These are phyloP conservation scores for Stomatorhinus walkeri DNA, from an alignment of 2,797 vertebrate species.

Conservation along the genomic window DNA sequence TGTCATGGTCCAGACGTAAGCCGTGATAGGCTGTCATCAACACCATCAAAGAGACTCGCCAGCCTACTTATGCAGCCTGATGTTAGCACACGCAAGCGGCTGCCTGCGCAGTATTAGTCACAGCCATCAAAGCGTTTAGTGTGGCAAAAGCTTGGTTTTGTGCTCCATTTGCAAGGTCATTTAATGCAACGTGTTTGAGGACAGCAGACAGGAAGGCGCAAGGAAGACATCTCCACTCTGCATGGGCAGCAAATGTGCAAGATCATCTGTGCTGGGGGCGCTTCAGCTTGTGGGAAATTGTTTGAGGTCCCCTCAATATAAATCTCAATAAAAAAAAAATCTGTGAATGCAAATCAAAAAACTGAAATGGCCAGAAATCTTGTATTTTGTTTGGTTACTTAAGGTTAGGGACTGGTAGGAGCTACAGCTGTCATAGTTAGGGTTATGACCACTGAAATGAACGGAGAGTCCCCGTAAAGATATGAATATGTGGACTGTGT, in stretches of 20 bases:
- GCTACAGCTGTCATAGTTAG: not conserved
- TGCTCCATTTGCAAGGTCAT: not conserved
- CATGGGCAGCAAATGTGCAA: not conserved
- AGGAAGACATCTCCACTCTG: not conserved
- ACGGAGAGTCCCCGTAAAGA: not conserved
- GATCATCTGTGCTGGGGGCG: not conserved
- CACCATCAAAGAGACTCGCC: not conserved
- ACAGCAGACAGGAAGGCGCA: not conserved
- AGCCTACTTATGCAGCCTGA: not conserved
- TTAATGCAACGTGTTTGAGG: not conserved
- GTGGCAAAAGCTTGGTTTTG: not conserved
- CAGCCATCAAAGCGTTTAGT: not conserved
- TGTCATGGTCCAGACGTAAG: not conserved
- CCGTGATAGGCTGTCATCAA: not conserved
- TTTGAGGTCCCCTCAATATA: not conserved
- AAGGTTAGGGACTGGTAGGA: not conserved
- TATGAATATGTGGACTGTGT: not conserved
- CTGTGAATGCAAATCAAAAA: not conserved
- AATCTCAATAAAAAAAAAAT: not conserved
- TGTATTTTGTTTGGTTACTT: not conserved
- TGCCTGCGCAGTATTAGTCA: not conserved
- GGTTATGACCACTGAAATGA: not conserved
- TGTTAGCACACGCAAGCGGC: not conserved
- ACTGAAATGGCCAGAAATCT: not conserved
- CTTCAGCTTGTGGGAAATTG: not conserved